Evolutionary conservation across 2,113 vertebrate genomes (phyloP).

Genomic region (Cynopterus brachyotis): DNA sequence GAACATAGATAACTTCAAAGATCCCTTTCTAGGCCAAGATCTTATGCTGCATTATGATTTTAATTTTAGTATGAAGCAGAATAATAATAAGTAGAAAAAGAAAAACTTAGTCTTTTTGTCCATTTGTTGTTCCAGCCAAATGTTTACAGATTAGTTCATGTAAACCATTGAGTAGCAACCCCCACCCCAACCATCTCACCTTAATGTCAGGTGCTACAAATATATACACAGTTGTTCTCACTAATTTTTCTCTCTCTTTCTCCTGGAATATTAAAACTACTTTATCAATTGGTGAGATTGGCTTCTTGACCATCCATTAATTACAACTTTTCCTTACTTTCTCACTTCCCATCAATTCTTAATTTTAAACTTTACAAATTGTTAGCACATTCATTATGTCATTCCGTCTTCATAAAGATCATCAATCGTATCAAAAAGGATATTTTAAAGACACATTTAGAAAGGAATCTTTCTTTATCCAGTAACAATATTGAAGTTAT

Average conservation of each 20-base stretch:
- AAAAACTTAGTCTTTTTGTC: not conserved
- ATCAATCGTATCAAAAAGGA: not conserved
- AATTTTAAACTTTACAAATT: not conserved
- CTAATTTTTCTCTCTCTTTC: not conserved
- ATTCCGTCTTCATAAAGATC: not conserved
- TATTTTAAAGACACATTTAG: not conserved
- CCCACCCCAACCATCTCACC: not conserved
- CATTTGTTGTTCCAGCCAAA: not conserved
- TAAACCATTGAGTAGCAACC: not conserved
- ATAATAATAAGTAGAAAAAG: not conserved
- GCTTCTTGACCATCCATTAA: not conserved
- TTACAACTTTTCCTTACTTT: not conserved
- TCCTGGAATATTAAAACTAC: not conserved
- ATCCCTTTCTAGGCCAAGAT: not conserved
- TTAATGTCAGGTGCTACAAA: not conserved
- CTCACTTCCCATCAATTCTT: not conserved
- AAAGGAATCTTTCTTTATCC: not conserved
- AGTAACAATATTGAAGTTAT: not conserved
- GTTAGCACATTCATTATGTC: not conserved
- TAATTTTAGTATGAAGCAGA: not conserved
- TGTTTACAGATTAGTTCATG: not conserved
- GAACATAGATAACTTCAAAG: not conserved
- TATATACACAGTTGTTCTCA: not conserved
- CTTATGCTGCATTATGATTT: not conserved
- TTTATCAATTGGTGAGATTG: not conserved